Base-by-base conservation (phyloP, 2,888 invertebrate genomes). In the Coenonympha glycerion region DNA sequence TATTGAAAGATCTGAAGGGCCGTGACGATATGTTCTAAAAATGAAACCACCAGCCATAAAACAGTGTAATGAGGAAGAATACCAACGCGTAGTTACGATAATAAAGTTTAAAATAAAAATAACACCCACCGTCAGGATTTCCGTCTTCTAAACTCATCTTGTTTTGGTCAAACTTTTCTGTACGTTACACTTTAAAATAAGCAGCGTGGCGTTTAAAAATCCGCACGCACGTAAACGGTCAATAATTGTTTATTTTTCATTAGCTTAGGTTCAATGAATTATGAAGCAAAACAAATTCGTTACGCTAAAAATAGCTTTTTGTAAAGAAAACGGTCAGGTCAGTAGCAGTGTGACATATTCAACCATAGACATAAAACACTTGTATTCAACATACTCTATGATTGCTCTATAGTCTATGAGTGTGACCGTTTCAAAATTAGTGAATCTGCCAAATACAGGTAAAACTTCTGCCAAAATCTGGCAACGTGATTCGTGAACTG, bases 1-100 rank as follows among this genome's bases (percentile, higher is more conserved):
- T 70, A 79, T 59, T 82, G 77, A 69, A 87, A 87, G 68, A 87
- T 83, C 60, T 84, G 83, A 37, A 72, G 65, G 49, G 87, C 87
- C 50, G 83, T 84, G 66, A 76, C 72, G 57, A 75, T 73, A 70
- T 79, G 85, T 59, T 83, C 87, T 87, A 75, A 54, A 79, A 69
- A 68, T 59, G 64, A 65, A 65, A 62, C 63, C 50, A 50, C 45
- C 33, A 26, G 33, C 21, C 39, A 47, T 31, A 18, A 9, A 69
- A 56, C 64, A 65, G 59, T 22, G 64, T 57, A 59, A 69, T 63
- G 62, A 69, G 65, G 65, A 62, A 64, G 58, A 55, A 61, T 68
- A 78, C 82, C 78, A 78, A 76, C 80, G 81, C 76, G 68, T 52
- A 59, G 81, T 65, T 63, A 60, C 68, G 67, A 66, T 68, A 63